Evolutionary conservation across 2,888 invertebrate species (phyloP), one percentile per base, ranked within the genome.

Genomic region (Dascillus cervinus): DNA sequence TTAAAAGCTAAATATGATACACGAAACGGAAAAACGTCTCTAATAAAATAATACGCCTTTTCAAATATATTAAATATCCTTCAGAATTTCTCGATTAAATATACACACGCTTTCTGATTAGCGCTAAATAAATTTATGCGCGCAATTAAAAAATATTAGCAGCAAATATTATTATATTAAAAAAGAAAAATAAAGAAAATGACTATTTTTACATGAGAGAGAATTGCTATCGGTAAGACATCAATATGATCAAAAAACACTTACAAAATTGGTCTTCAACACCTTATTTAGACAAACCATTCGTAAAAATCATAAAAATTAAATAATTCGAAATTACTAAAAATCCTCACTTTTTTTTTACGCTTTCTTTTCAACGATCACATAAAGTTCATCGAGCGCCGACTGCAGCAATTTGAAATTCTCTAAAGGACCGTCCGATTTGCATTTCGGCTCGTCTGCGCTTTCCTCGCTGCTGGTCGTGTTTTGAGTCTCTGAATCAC

Each of bases 301-400:
- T n/a, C n/a, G n/a, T n/a, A n/a, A n/a, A n/a, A n/a, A n/a, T n/a
- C n/a, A n/a, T n/a, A n/a, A n/a, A n/a, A n/a, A n/a, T n/a, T n/a
- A n/a, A n/a, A n/a, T n/a, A n/a, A n/a, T n/a, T n/a, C 9, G 12
- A 29, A 24, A 27, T 28, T 17, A 23, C 14, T 23, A 24, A 28
- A 33, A 27, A 23, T 15, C 29, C 12, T 27, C 9, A 25, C 13
- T 24, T 29, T 21, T 4, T 26, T 24, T 13, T 10, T 32, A 36
- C 12, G 31, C 36, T 10, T 32, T 57, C 44, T 61, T 62, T 43
- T 64, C 59, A 30, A 63, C 55, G 39, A 65, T 55, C 44, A 52
- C 54, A 32, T 62, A 50, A 39, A 65, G 53, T 50, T 65, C 64
- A 31, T 54, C 59, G 37, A 65, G 57, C 33, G 61, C 58, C 37